Conservation (phyloP, 2,888 invertebrate species). For the Drosophila putrida region DNA sequence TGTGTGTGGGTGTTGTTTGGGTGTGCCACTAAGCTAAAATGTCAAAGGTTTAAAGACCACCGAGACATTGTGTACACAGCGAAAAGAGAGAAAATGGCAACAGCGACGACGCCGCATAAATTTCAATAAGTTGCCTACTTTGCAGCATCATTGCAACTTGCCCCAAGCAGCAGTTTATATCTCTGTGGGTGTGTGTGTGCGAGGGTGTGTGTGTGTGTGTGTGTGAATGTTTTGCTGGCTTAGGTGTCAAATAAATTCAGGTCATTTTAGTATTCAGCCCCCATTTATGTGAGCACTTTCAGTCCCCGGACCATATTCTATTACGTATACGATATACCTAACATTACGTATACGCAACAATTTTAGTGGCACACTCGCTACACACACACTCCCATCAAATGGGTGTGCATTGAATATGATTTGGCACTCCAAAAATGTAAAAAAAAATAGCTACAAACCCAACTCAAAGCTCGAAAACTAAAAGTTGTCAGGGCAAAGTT, state of each 20-base stretch:
- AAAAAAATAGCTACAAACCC: not conserved
- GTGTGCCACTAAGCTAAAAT: slow-evolving; percentile 50
- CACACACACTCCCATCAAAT: slow-evolving; percentile 41
- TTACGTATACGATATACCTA: slow-evolving; percentile 38
- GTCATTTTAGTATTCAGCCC: slow-evolving; percentile 52
- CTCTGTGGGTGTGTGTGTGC: slow-evolving; percentile 1
- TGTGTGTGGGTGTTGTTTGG: slow-evolving; percentile 18
- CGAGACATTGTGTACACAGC: slow-evolving; percentile 42
- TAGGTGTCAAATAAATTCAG: slow-evolving; percentile 58
- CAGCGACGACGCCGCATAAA: slow-evolving; percentile 43
- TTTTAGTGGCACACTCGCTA: slow-evolving; percentile 9
- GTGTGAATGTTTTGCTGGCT: not conserved
- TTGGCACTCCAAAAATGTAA: slow-evolving; percentile 31
- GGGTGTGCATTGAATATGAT: slow-evolving; percentile 54
- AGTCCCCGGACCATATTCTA: slow-evolving; percentile 13
- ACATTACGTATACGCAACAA: slow-evolving; percentile 37
- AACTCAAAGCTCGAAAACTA: slow-evolving; percentile 16
- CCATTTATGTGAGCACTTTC: slow-evolving; percentile 22
- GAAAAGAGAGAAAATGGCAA: slow-evolving; percentile 2
- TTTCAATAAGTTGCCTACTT: slow-evolving; percentile 64
- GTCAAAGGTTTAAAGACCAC: slow-evolving; percentile 55
- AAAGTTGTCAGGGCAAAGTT: slow-evolving; percentile 57
- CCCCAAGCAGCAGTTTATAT: slow-evolving; percentile 24
- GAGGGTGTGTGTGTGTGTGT: not conserved
- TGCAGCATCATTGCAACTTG: slow-evolving; percentile 40